Percentiles rank a stretch among this genome's conserved stretches.
phyloP scores from a whole-genome alignment of 2,888 invertebrate species.

The Luperina nickerlii region DNA sequence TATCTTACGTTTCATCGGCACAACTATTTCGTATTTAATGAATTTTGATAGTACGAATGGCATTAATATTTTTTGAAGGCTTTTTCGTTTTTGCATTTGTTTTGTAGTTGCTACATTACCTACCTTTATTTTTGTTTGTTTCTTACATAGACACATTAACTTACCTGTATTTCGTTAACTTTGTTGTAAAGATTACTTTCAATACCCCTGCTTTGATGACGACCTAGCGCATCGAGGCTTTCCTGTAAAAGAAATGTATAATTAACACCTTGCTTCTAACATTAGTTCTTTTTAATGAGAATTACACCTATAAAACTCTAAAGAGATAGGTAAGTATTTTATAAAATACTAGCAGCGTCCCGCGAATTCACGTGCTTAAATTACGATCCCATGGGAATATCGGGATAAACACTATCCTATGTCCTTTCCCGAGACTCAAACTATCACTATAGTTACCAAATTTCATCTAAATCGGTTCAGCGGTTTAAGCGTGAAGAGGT shows the following conservation, averaged over 20 bases:
- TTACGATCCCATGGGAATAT: no score
- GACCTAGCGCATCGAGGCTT: slow-evolving; percentile 94
- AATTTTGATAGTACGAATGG: neutral
- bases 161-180: slow-evolving; percentile 95
- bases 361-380: no score
- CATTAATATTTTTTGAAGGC: neutral
- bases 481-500: no score
- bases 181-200: slow-evolving; percentile 97
- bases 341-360: neutral
- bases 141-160: slow-evolving; percentile 25
- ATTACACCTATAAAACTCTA: neutral
- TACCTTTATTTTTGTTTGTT: neutral
- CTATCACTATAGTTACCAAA: no score
- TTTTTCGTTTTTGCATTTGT: neutral
- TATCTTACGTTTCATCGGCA: neutral
- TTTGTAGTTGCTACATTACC: neutral
- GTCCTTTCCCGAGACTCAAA: no score
- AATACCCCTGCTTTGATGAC: slow-evolving; percentile 94
- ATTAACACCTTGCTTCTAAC: neutral
- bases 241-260: slow-evolving; percentile 90
- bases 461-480: no score
- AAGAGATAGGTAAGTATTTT: neutral
- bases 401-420: no score
- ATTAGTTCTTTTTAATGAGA: neutral
- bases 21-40: neutral